Base-by-base conservation (phyloP, 2,797 vertebrate genomes). In the Varecia variegata region DNA sequence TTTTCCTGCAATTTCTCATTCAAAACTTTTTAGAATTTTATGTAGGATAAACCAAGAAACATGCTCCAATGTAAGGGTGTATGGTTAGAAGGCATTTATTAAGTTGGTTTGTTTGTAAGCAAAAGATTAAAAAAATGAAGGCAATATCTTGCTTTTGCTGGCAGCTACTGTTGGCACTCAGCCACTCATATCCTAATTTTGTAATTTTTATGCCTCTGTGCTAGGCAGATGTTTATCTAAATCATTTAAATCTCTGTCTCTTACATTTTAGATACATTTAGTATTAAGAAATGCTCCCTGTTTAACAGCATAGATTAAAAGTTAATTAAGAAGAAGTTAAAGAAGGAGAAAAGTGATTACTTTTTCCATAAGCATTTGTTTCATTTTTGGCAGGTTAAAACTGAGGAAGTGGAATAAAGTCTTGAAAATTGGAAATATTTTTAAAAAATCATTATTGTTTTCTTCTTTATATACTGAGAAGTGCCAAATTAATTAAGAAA, bases 181-280 rank as follows among this genome's bases (percentile, higher is more conserved):
- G 95, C 95, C 97, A 97, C 65, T 47, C 35, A 86, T 97, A 92
- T 80, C 90, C 89, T 93, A 76, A 97, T 97, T 98, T 93, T 96
- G 70, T 94, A 97, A 96, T 96, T 97, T 97, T 98, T 97, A 97
- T 98, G 95, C 76, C 79, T 97, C 52, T 93, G 0, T 92, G 95
- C 81, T 96, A 97, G 95, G 96, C 97, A 98, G 98, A 98, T 98
- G 97, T 98, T 98, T 98, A 97, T 96, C 97, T 98, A 98, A 98
- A 98, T 98, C 97, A 98, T 98, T 98, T 95, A 98, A 98, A 98
- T 98, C 94, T 98, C 98, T 95, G 77, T 98, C 96, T 98, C 97
- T 97, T 97, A 97, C 77, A 86, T 27, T 98, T 98, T 89, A 98
- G 97, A 97, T 93, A 98, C 93, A 98, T 97, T 98, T 97, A 97